Evolutionary conservation across 2,113 vertebrate species (phyloP).

Genomic region (Sakesphorus luctuosus): DNA sequence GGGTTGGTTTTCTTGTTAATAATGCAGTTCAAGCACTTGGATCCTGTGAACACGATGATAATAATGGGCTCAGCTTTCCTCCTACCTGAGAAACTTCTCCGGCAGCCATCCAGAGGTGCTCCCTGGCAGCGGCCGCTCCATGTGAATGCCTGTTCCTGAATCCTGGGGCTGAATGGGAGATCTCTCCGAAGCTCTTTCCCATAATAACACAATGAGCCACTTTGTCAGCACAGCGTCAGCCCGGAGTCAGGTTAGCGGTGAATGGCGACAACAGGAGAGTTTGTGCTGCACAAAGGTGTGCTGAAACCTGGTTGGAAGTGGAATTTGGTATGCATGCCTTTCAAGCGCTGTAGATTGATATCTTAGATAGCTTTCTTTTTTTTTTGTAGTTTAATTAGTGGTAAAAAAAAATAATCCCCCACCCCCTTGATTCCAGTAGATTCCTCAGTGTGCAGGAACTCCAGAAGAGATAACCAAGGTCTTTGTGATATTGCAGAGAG

Average conservation of each 20-base stretch:
- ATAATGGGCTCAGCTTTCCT: conserved; percentile 18
- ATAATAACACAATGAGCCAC: conserved; percentile 75
- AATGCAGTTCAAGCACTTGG: not conserved
- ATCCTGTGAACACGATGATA: not conserved
- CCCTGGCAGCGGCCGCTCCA: conserved; percentile 15
- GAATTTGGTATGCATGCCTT: conserved; percentile 18
- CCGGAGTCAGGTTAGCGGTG: conserved; percentile 58
- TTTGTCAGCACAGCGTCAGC: conserved; percentile 66
- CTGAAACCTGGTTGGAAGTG: conserved; percentile 23
- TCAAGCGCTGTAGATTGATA: not conserved
- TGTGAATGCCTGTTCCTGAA: conserved; percentile 70
- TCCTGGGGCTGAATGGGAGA: conserved; percentile 74
- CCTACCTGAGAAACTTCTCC: conserved; percentile 20
- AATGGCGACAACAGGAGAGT: not conserved
- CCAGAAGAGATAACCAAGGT: not conserved
- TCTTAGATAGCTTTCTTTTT: not conserved
- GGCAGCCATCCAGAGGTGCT: conserved; percentile 66
- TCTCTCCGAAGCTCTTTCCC: conserved; percentile 73
- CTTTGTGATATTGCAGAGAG: conserved; percentile 2
- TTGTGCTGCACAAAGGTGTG: conserved; percentile 60
- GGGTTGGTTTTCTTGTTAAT: not conserved
- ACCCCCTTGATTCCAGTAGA: not conserved
- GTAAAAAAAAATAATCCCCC: not conserved
- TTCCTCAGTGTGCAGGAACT: not conserved
- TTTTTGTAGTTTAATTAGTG: not conserved